Conservation (phyloP, 2,888 invertebrate genomes). For the Synanthedon tipuliformis region DNA sequence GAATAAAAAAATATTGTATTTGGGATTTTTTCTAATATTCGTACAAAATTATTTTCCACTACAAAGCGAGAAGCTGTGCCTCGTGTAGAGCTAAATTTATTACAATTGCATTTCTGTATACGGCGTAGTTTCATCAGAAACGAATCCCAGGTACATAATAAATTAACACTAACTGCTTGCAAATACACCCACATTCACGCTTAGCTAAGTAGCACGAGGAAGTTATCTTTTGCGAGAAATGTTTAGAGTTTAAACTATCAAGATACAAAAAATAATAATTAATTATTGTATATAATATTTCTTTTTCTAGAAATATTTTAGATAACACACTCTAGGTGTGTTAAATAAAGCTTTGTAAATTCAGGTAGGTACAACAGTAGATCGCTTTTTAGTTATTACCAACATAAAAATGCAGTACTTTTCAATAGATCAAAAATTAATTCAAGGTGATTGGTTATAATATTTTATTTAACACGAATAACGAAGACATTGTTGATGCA, state of each 20-base stretch:
- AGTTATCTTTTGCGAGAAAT: not conserved
- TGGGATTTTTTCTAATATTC: slow-evolving; percentile 28
- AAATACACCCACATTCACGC: slow-evolving; percentile 48
- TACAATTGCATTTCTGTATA: not conserved
- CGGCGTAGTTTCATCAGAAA: slow-evolving; percentile 16
- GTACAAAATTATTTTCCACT: not conserved
- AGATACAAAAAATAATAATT: too few species aligned
- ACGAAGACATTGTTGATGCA: not conserved
- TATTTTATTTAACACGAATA: not conserved
- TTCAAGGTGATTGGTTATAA: slow-evolving; percentile 53
- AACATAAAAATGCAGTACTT: too few species aligned
- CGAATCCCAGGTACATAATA: slow-evolving; percentile 32
- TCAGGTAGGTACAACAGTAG: not conserved
- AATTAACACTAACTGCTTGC: slow-evolving; percentile 61
- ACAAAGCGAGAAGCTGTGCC: not conserved
- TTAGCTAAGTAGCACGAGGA: slow-evolving; percentile 35
- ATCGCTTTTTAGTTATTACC: not conserved
- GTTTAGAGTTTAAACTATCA: too few species aligned
- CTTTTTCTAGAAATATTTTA: not conserved
- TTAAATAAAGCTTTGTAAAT: not conserved
- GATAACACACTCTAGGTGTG: too few species aligned
- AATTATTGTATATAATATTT: not conserved
- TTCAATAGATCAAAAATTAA: slow-evolving; percentile 7
- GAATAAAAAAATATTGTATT: slow-evolving; percentile 4
- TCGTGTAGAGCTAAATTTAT: not conserved